Evolutionary conservation across 2,888 invertebrate species (phyloP), one percentile per base, ranked within the genome.

Genomic region (Meteorus colon): DNA sequence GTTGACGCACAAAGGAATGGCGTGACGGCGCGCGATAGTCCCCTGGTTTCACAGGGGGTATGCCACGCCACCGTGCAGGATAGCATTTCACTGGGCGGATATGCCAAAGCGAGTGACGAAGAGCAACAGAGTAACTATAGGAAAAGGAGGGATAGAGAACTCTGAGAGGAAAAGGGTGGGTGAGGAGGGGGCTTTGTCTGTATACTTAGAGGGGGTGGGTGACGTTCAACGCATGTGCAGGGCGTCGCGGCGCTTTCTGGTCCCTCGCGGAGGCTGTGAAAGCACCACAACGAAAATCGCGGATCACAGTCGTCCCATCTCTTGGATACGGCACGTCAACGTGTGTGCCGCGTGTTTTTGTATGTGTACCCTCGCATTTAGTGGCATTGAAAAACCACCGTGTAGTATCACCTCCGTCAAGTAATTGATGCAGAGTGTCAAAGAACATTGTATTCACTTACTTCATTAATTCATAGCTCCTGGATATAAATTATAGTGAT

Each of bases 201-300:
- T 51, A 68, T 71, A 62, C 74, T 60, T 65, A 72, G 73, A 73
- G 67, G 69, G 78, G 79, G 80, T 79, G 80, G 80, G 80, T 80
- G 81, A 83, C 84, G 86, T 84, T 86, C 82, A 87, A 89, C 89
- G 89, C 89, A 89, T 89, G 89, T 89, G 89, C 89, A 89, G 89
- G 89, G 86, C 86, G 87, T 86, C 88, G 87, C 87, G 86, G 85
- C 87, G 88, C 88, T 87, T 83, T 87, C 83, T 82, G 86, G 85
- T 86, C 84, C 85, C 84, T 85, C 84, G 79, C 85, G 88, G 89
- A 88, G 89, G 88, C 88, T 87, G 88, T 84, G 87, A 84, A 86
- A 86, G 84, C 87, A 83, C 85, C 86, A 84, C 84, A 81, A 83
- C 86, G 84, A 85, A 88, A 86, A 88, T 87, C 87, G 88, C 89